Evolutionary conservation across 2,797 vertebrate species (phyloP).

Genomic region (Melanotaenia nigrans): DNA sequence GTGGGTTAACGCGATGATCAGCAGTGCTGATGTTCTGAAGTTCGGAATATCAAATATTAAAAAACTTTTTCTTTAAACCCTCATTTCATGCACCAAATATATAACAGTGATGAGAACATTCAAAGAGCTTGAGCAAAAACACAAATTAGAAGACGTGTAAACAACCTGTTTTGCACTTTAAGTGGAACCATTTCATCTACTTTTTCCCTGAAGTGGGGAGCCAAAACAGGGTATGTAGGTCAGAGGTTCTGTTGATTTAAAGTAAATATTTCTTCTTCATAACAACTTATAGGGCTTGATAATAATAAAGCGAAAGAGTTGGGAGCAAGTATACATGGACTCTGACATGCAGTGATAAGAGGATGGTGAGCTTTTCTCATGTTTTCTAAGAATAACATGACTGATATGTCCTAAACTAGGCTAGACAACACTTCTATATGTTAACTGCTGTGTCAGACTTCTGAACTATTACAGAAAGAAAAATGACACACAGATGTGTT

Average conservation of each 20-base stretch:
- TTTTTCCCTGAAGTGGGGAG: constrained; percentile 25
- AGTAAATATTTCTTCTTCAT: constrained; percentile 60
- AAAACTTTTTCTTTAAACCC: neutral
- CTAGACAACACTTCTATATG: neutral
- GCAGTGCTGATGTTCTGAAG: constrained; percentile 4
- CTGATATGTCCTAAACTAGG: constrained; percentile 2
- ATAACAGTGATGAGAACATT: constrained; percentile 28
- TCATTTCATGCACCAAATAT: constrained; percentile 31
- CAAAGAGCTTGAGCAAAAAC: constrained; percentile 36
- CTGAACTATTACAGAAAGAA: neutral
- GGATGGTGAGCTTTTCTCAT: neutral
- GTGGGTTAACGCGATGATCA: constrained; percentile 14
- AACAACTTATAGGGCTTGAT: constrained; percentile 37
- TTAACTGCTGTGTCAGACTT: neutral
- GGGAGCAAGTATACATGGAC: constrained; percentile 22
- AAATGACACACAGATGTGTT: neutral
- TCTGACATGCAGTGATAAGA: constrained; percentile 49
- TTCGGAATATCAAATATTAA: constrained; percentile 27
- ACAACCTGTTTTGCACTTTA: constrained; percentile 40
- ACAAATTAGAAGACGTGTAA: constrained; percentile 58
- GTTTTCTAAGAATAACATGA: neutral
- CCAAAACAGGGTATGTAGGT: constrained; percentile 55
- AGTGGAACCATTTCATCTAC: constrained; percentile 38
- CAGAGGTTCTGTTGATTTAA: constrained; percentile 54
- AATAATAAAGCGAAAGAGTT: constrained; percentile 27